These are phyloP conservation scores for Cyclophora punctaria DNA, from an alignment of 2,888 invertebrate genomes.

Conservation along the genomic window DNA sequence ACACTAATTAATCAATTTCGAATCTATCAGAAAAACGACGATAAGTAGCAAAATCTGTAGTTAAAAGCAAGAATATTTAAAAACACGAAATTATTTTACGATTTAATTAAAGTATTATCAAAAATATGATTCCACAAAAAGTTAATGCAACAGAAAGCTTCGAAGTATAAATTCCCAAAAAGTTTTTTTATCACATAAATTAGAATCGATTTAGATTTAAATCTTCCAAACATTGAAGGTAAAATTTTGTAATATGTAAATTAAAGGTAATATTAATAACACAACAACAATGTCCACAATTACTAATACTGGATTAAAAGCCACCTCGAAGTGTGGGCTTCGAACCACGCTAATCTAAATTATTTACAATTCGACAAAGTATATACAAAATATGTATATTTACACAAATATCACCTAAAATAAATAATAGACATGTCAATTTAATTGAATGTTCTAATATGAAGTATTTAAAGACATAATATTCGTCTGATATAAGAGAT, in stretches of 20 bases:
- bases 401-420: conserved; percentile 62
- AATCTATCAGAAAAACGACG: conserved; percentile 63
- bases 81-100: not conserved
- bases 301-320: conserved; percentile 65
- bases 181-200: not conserved
- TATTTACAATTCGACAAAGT: conserved; percentile 37
- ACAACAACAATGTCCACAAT: conserved; percentile 46
- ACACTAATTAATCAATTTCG: conserved; percentile 65
- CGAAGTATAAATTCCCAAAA: not conserved
- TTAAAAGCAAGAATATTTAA: not conserved
- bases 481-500: conserved; percentile 37
- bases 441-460: conserved; percentile 61
- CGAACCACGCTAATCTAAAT: conserved; percentile 13
- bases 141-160: too few species aligned
- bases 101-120: too few species aligned
- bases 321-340: conserved; percentile 23
- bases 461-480: conserved; percentile 49
- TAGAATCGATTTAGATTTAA: conserved; percentile 2
- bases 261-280: conserved; percentile 1
- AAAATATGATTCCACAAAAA: too few species aligned
- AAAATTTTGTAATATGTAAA: conserved; percentile 4
- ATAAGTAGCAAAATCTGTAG: conserved; percentile 3
- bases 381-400: conserved; percentile 64
- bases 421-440: conserved; percentile 71
- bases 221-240: conserved; percentile 8